A percentile compares a stretch with the other conserved stretches of the same genome.
Evolutionary conservation across 2,888 invertebrate species (phyloP).

Genomic region (Anorthoa munda): DNA sequence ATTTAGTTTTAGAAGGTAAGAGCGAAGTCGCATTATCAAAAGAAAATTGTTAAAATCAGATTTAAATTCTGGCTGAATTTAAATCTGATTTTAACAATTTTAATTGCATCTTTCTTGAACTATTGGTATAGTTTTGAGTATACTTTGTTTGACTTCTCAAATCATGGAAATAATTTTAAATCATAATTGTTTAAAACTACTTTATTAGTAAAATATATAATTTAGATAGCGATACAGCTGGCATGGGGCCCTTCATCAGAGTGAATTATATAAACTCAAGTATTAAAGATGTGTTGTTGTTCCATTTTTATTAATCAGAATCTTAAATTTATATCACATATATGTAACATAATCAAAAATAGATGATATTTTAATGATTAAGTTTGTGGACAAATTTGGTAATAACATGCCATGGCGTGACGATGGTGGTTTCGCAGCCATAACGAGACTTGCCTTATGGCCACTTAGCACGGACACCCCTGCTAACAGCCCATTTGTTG

Average conservation of each 20-base stretch:
- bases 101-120: not conserved
- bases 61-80: too few species aligned
- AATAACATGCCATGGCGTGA: constrained; percentile 68
- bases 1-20: not conserved
- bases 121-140: not conserved
- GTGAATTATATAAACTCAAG: not conserved
- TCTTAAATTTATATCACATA: not conserved
- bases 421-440: constrained; percentile 68
- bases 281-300: too few species aligned
- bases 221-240: too few species aligned
- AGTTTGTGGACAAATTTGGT: constrained; percentile 55
- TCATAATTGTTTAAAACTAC: not conserved
- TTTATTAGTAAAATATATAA: not conserved
- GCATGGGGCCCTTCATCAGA: not conserved
- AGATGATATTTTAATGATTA: constrained; percentile 45
- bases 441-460: constrained; percentile 66
- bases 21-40: not conserved
- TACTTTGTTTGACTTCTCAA: not conserved
- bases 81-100: too few species aligned
- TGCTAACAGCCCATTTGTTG: constrained; percentile 63
- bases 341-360: not conserved
- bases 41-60: not conserved
- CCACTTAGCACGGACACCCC: constrained; percentile 65
- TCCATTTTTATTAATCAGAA: not conserved
- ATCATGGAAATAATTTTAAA: not conserved